Conservation (phyloP, 2,888 invertebrate genomes). For the Pheosia tremula region DNA sequence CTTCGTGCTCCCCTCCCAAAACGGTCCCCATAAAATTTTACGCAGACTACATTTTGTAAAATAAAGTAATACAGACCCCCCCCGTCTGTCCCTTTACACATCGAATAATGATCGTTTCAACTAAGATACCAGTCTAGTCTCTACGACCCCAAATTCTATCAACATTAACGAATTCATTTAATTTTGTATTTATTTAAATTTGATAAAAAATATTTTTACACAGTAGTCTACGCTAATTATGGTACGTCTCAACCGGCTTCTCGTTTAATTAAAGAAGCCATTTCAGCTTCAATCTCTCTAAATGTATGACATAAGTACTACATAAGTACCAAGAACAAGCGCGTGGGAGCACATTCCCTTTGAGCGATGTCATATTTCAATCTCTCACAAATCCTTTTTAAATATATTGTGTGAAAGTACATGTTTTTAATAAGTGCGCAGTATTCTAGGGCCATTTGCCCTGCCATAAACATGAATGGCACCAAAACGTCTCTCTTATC, state of each 20-base stretch:
- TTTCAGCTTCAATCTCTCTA: not conserved
- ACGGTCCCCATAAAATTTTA: slow-evolving; percentile 74
- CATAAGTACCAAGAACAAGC: not conserved
- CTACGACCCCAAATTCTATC: slow-evolving; percentile 38
- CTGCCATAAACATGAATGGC: slow-evolving; percentile 83
- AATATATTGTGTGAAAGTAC: slow-evolving; percentile 62
- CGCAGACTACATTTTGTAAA: slow-evolving; percentile 71
- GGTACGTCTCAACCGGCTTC: too few relatives aligned
- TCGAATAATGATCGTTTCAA: slow-evolving; percentile 53
- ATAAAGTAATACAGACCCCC: slow-evolving; percentile 61
- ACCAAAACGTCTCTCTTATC: slow-evolving; percentile 84
- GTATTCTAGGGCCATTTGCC: slow-evolving; percentile 81
- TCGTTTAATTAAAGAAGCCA: slow-evolving; percentile 6
- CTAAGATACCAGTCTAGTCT: slow-evolving; percentile 44
- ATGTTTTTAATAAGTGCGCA: slow-evolving; percentile 82
- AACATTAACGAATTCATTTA: slow-evolving; percentile 23
- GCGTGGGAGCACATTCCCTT: slow-evolving; percentile 12
- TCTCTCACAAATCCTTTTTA: slow-evolving; percentile 46
- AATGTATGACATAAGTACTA: not conserved
- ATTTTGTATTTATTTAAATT: too few relatives aligned
- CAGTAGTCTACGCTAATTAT: not conserved
- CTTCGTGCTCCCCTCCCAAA: slow-evolving; percentile 55
- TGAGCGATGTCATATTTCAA: slow-evolving; percentile 49
- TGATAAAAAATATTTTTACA: not conserved
- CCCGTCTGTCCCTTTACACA: slow-evolving; percentile 46